phyloP scores from a whole-genome alignment of 2,797 vertebrate species.

The Zalophus californianus region DNA sequence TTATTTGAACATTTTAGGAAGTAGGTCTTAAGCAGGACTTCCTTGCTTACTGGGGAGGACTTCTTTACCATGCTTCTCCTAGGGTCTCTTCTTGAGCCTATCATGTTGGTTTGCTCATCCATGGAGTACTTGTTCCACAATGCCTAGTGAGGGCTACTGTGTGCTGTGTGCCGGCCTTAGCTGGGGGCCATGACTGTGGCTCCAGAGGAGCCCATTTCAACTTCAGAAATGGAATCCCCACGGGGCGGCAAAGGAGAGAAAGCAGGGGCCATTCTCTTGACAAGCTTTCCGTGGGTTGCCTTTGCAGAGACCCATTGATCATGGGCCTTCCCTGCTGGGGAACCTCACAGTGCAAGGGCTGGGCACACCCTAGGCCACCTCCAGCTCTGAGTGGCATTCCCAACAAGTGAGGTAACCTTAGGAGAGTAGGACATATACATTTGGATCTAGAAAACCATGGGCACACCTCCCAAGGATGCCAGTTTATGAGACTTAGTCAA shows the following conservation, averaged over 20 bases:
- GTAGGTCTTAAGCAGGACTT: neutral
- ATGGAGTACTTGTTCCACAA: neutral
- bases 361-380: neutral
- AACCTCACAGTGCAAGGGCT: neutral
- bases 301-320: neutral
- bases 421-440: neutral
- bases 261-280: rapidly evolving
- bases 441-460: neutral
- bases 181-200: neutral
- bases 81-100: neutral
- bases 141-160: neutral
- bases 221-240: neutral
- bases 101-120: neutral
- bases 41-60: neutral
- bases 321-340: neutral
- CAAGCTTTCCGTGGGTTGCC: neutral
- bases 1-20: neutral
- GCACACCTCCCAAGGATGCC: neutral
- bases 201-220: neutral
- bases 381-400: neutral
- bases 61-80: neutral
- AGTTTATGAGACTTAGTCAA: neutral
- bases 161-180: neutral
- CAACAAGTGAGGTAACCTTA: neutral
- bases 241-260: neutral